Base-by-base conservation (phyloP, 2,888 invertebrate genomes). In the Cheilosia scutellata region DNA sequence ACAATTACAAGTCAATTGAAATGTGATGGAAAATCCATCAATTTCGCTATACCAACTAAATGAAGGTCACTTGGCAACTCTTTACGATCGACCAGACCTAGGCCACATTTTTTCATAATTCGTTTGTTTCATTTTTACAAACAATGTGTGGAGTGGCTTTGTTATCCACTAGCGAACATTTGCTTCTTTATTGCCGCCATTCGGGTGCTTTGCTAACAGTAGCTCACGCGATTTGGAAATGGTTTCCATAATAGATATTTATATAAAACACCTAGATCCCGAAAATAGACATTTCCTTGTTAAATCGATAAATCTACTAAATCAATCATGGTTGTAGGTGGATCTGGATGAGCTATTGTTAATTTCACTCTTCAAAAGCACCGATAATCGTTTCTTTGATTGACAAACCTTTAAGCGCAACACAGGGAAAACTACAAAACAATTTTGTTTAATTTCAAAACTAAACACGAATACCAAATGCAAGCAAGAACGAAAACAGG, bases 251-350 rank as follows among this genome's bases (percentile, higher is more conserved):
- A 55, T 49, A 58, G 60, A 71, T 60, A 37, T 37, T 33, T 49
- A 1, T 37, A n/a, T 60, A 33, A 16, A 27, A n/a, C 33, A 42
- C 27, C 11, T 29, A 5, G n/a, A 2, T 11, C 47, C 40, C 47
- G 20, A 71, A 71, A 78, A 78, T 78, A 78, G 71, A 78, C 13
- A 27, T 55, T 78, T 16, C 2, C 33, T 72, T 82, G 72, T 82
- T 77, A 9, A 82, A 77, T 82, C 82, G 47, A 82, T 82, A 72
- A 53, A 33, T 58, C 42, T 37, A 11, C 37, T 40, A 5, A 44
- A n/a, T 16, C 7, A 29, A 6, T 42, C 20, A 9, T 44, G 44
- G 42, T n/a, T 13, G 42, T 42, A 40, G 51, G 55, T 47, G 60
- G 57, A 37, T 49, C 4, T 25, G 31, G 4, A 13, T 55, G 11